A percentile compares a stretch with the other conserved stretches of the same genome.
Evolutionary conservation across 2,113 vertebrate species (phyloP).

Genomic region (Grammomys dolichurus): DNA sequence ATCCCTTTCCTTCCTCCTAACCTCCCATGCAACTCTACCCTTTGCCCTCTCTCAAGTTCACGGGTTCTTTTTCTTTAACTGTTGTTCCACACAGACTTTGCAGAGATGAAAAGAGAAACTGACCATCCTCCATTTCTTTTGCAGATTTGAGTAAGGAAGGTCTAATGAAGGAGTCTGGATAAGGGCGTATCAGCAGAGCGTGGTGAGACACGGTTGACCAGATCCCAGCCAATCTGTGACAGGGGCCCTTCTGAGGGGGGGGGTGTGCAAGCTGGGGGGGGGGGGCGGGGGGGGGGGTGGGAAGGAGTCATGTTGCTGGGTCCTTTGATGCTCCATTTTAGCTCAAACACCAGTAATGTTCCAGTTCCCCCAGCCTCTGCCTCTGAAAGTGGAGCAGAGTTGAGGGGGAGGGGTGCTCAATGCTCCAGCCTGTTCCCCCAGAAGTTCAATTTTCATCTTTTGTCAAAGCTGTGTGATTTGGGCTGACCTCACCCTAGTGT

Average conservation of each 20-base stretch:
- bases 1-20: background rate
- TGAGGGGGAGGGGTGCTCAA: background rate
- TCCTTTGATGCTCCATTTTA: background rate
- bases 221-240: no score
- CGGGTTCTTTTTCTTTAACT: background rate
- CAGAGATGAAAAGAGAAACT: background rate
- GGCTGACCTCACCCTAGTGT: background rate
- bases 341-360: background rate
- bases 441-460: slow-evolving; percentile 32
- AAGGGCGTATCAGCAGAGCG: background rate
- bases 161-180: background rate
- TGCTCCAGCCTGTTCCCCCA: background rate
- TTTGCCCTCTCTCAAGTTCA: background rate
- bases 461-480: slow-evolving; percentile 28
- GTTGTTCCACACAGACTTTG: background rate
- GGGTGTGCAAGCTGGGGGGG: accelerated
- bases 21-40: background rate
- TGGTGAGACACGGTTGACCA: background rate
- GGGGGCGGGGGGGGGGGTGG: accelerated
- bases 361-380: background rate
- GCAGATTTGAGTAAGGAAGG: background rate
- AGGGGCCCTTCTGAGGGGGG: background rate
- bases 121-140: background rate
- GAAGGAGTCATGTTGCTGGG: background rate
- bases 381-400: background rate